These are phyloP conservation scores for Eupithecia dodoneata DNA, from an alignment of 2,888 invertebrate species.

Conservation along the genomic window DNA sequence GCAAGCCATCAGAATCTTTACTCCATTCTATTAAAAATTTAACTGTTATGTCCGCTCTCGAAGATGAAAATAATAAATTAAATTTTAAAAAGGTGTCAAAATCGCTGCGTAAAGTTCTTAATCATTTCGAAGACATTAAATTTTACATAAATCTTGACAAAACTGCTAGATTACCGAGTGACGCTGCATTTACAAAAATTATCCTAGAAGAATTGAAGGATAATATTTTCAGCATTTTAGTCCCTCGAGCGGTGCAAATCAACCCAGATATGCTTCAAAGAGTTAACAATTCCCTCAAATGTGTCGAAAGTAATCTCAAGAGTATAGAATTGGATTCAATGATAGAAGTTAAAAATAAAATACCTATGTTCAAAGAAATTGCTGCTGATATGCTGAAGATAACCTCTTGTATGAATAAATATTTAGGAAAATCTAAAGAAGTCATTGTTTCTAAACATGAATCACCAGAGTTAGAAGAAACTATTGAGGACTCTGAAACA, in stretches of 20 bases:
- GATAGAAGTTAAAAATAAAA: conserved; percentile 75
- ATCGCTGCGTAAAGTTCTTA: conserved; percentile 66
- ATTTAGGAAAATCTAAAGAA: conserved; percentile 24
- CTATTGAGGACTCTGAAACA: not conserved
- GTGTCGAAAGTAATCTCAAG: conserved; percentile 50
- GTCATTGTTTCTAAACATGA: not conserved
- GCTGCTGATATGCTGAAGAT: conserved; percentile 52
- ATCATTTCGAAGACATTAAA: conserved; percentile 79
- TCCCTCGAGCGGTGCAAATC: conserved; percentile 45
- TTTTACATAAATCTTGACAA: conserved; percentile 79
- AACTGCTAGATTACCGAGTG: conserved; percentile 76
- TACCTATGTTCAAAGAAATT: conserved; percentile 70
- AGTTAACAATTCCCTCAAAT: conserved; percentile 46
- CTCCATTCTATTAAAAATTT: conserved; percentile 68
- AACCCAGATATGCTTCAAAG: conserved; percentile 43
- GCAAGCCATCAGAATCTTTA: conserved; percentile 69
- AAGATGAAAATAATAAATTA: conserved; percentile 44
- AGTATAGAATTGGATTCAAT: conserved; percentile 60
- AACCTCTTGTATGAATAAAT: conserved; percentile 46
- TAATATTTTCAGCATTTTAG: conserved; percentile 53
- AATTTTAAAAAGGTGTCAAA: conserved; percentile 65
- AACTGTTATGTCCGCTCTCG: conserved; percentile 45
- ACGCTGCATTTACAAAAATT: conserved; percentile 73
- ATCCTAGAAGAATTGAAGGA: conserved; percentile 66
- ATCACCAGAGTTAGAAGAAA: not conserved